Base-by-base conservation (phyloP, 2,113 vertebrate genomes). In the Lonchura striata region DNA sequence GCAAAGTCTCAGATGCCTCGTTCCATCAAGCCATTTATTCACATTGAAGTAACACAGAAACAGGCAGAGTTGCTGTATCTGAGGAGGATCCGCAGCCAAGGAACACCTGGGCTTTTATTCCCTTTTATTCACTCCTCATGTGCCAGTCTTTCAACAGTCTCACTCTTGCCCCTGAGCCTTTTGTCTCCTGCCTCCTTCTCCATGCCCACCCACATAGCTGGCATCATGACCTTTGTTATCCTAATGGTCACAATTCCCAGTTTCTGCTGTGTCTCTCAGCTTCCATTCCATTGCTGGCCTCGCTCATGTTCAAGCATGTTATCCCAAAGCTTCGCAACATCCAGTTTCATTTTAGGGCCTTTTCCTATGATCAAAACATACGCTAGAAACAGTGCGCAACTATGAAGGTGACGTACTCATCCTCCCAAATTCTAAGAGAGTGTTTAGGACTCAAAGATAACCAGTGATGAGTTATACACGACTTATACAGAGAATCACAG, bases 1-100 rank as follows among this genome's bases (percentile, higher is more conserved):
- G 22, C 5, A 15, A 42, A 35, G 8, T 13, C 21, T 5, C 42
- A 42, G 31, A 50, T 35, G 11, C 27, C 35, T 42, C 0, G 0
- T 27, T 65, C 37, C 31, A 37, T 35, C 13, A 49, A 42, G 27
- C 22, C 35, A 23, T 50, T 88, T 50, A 50, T 72, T 50, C 76
- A 72, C 0, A 0, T 6, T 7, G 6, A 25, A 33, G 25, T 49
- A 27, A 50, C 35, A 63, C 30, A 57, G 56, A 35, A 81, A 81
- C 22, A 50, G 35, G 25, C 5, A 0, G 0, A 64, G 31, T 6
- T 80, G 31, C 66, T 4, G 2, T 11, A 39, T 23, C 28, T 27
- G 17, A 65, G 8, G 8, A 42, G 22, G 21, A 65, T 27, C 10
- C 25, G 8, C 11, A 57, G 1, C 14, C 7, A 49, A 57, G 31